phyloP scores from a whole-genome alignment of 1,140 invertebrate genomes.

The Branchinecta lynchi region DNA sequence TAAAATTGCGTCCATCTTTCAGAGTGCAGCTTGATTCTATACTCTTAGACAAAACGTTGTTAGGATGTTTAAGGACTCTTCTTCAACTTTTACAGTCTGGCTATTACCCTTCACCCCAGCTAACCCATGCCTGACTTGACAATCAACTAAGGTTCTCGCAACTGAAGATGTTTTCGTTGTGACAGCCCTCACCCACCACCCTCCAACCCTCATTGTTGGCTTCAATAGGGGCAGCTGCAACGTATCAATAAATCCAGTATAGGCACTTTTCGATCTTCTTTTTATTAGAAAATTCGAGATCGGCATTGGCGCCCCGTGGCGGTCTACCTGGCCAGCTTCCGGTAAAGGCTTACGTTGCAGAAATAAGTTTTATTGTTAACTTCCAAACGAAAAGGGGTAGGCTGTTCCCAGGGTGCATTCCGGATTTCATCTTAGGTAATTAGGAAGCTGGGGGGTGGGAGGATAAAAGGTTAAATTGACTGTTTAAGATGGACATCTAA shows the following conservation, averaged over 20 bases:
- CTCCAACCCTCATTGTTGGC: slow-evolving; percentile 2
- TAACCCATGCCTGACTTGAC: not conserved
- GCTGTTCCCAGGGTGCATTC: not conserved
- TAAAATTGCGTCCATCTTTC: not conserved
- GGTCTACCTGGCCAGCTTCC: not conserved
- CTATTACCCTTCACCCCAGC: not conserved
- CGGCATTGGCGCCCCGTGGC: not conserved
- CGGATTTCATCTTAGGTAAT: not conserved
- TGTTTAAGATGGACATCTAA: not conserved
- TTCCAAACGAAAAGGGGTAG: not conserved
- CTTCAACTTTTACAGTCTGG: not conserved
- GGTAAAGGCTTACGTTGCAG: not conserved
- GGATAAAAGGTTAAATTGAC: not conserved
- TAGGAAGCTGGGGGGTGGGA: not conserved
- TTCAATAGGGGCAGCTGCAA: not conserved
- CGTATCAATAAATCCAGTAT: slow-evolving; percentile 8
- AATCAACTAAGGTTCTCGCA: not conserved
- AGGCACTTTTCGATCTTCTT: not conserved
- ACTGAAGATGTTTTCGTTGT: slow-evolving; percentile 2
- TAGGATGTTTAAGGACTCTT: not conserved
- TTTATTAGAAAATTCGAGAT: not conserved
- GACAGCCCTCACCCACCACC: not conserved
- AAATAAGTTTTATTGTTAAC: not conserved
- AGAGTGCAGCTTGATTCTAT: not conserved
- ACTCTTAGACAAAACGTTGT: not conserved